phyloP scores from a whole-genome alignment of 2,113 vertebrate genomes.

The Buteo buteo region DNA sequence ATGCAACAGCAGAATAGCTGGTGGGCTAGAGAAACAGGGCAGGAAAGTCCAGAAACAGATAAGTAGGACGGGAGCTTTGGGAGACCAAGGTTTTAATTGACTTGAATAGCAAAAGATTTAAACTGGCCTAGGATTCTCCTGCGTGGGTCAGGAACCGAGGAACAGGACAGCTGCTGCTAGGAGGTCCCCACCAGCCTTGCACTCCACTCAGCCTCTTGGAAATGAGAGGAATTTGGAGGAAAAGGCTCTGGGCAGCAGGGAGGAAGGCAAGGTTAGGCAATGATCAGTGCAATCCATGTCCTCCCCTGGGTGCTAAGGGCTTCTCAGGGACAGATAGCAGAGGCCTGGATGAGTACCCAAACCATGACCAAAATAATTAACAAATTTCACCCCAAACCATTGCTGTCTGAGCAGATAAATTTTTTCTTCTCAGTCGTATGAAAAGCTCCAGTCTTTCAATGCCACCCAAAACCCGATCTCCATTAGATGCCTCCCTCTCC shows the following conservation, averaged over 20 bases:
- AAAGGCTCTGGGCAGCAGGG: not conserved
- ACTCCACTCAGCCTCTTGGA: not conserved
- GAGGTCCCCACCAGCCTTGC: not conserved
- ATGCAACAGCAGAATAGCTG: not conserved
- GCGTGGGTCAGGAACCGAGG: not conserved
- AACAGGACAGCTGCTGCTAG: not conserved
- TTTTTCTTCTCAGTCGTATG: not conserved
- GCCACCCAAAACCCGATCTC: not conserved
- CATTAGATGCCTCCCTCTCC: not conserved
- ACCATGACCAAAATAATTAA: not conserved
- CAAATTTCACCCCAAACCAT: not conserved
- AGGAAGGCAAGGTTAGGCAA: not conserved
- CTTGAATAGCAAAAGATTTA: not conserved
- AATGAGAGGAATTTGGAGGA: not conserved
- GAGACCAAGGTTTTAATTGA: not conserved
- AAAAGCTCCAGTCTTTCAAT: not conserved
- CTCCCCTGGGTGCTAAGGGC: not conserved
- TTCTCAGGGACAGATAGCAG: not conserved
- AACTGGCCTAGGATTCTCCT: not conserved
- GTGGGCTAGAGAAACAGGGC: not conserved
- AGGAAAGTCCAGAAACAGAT: not conserved
- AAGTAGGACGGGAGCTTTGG: constrained; percentile 28
- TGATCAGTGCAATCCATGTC: not conserved
- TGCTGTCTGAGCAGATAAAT: not conserved
- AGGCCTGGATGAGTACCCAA: not conserved